phyloP scores from a whole-genome alignment of 2,113 vertebrate species.

The Eonycteris spelaea region DNA sequence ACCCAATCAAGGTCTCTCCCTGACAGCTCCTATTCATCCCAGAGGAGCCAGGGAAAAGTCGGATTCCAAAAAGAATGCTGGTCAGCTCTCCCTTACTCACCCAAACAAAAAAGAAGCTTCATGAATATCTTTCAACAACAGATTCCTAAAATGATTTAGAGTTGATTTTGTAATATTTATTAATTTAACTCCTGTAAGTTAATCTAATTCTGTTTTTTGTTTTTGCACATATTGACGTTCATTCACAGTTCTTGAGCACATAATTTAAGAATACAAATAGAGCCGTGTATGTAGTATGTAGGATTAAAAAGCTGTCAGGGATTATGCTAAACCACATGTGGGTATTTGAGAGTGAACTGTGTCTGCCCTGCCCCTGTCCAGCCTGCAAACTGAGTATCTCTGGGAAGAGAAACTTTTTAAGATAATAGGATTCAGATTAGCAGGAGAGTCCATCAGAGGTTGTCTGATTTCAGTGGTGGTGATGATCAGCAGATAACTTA shows the following conservation, averaged over 20 bases:
- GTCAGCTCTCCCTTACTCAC: background rate
- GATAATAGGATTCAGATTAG: background rate
- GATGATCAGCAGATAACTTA: background rate
- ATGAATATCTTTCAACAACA: background rate
- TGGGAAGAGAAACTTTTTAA: background rate
- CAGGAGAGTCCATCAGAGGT: background rate
- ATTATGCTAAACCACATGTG: background rate
- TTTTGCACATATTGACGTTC: background rate
- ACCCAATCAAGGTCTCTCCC: background rate
- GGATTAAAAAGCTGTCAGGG: background rate
- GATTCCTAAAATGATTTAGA: background rate
- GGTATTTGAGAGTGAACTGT: background rate
- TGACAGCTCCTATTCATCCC: background rate
- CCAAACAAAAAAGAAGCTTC: background rate
- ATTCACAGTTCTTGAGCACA: background rate
- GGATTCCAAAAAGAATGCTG: background rate
- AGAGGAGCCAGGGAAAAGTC: background rate
- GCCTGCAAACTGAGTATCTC: background rate
- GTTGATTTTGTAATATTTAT: background rate
- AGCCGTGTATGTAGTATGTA: background rate
- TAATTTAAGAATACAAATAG: background rate
- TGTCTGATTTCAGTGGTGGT: background rate
- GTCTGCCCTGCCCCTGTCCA: background rate
- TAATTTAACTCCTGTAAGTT: background rate
- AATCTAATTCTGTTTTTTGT: background rate